Evolutionary conservation across 2,888 invertebrate genomes (phyloP).

Genomic region (Meteorus colon): DNA sequence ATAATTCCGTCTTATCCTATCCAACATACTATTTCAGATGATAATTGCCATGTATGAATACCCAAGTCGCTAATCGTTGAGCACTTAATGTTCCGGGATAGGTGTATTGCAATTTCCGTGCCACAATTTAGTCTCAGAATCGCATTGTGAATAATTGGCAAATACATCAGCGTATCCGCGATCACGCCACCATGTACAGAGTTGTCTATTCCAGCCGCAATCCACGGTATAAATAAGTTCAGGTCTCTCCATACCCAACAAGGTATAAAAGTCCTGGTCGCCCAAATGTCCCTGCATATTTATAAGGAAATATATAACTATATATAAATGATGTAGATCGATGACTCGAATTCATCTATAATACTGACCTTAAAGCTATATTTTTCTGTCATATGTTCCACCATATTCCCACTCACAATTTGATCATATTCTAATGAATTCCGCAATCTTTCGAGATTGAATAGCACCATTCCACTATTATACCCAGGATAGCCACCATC

Average conservation of each 20-base stretch:
- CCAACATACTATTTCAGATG: too few relatives aligned
- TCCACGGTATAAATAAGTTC: conserved; percentile 82
- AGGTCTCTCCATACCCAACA: conserved; percentile 81
- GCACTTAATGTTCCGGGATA: conserved; percentile 74
- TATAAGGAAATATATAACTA: conserved; percentile 5
- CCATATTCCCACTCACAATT: conserved; percentile 75
- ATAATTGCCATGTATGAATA: too few relatives aligned
- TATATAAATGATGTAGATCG: too few relatives aligned
- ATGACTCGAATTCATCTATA: background rate
- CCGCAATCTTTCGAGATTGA: conserved; percentile 81
- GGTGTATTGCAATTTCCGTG: conserved; percentile 86
- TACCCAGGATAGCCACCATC: conserved; percentile 82
- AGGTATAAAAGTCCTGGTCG: conserved; percentile 88
- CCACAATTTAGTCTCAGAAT: conserved; percentile 79
- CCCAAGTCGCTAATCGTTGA: too few relatives aligned
- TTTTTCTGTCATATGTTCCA: conserved; percentile 77
- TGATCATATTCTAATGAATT: conserved; percentile 77
- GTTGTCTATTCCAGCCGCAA: conserved; percentile 87
- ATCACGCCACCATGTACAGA: conserved; percentile 88
- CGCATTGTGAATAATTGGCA: conserved; percentile 81
- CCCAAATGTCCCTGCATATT: conserved; percentile 80
- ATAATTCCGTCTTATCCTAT: background rate
- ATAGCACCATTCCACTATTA: conserved; percentile 86
- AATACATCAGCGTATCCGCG: conserved; percentile 84
- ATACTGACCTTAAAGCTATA: conserved; percentile 77